These are phyloP conservation scores for Rafetus swinhoei DNA, from an alignment of 2,113 vertebrate species.

Conservation along the genomic window DNA sequence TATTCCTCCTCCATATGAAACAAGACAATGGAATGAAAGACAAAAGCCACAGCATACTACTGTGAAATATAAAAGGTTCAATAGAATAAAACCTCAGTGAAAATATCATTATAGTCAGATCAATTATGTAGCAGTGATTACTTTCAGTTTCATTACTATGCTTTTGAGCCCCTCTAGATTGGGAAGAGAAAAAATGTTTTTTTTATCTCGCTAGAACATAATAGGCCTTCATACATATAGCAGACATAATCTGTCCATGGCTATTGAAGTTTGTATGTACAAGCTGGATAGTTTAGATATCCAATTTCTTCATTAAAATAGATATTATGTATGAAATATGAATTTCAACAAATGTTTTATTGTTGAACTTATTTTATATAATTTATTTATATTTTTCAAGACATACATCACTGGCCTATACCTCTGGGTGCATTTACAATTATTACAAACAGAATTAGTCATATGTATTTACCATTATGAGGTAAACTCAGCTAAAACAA, in stretches of 20 bases:
- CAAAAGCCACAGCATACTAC: background rate
- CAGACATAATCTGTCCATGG: background rate
- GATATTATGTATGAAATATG: background rate
- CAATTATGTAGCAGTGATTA: background rate
- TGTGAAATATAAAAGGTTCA: background rate
- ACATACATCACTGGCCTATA: conserved; percentile 8
- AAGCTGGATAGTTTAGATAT: background rate
- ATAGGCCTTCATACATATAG: background rate
- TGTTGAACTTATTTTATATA: background rate
- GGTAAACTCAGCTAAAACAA: conserved; percentile 39
- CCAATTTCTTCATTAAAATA: background rate
- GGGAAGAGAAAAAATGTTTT: background rate
- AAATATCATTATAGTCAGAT: background rate
- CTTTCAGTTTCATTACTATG: background rate
- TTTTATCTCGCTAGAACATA: background rate
- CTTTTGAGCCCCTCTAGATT: background rate
- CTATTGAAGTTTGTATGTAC: conserved; percentile 14
- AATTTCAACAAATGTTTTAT: conserved; percentile 8
- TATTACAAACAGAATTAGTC: conserved; percentile 47
- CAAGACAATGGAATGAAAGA: background rate
- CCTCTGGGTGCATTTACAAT: conserved; percentile 53
- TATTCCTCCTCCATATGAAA: background rate
- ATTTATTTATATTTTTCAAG: conserved; percentile 53
- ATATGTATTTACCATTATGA: background rate
- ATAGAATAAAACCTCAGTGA: background rate